Evolutionary conservation across 2,797 vertebrate genomes (phyloP).

Genomic region (Crocidura indochinensis): DNA sequence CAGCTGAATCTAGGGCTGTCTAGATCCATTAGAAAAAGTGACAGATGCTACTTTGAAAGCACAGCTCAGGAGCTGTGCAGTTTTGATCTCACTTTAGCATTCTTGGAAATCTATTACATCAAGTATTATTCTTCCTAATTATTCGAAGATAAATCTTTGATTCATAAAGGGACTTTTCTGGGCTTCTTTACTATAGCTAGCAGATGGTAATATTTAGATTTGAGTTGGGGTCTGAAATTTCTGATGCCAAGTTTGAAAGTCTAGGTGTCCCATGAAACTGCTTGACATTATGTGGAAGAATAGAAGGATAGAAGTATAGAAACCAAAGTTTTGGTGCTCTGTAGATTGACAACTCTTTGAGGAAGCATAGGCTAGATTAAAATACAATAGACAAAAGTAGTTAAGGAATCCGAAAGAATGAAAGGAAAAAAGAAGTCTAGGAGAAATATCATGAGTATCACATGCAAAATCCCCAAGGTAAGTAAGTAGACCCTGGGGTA

Average conservation of each 20-base stretch:
- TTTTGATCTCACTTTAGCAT: not conserved
- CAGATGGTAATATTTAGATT: not conserved
- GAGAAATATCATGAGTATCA: not conserved
- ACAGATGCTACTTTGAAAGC: not conserved
- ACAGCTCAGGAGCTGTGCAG: not conserved
- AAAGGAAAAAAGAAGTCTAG: not conserved
- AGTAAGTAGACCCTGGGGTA: not conserved
- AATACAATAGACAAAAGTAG: not conserved
- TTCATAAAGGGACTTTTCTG: not conserved
- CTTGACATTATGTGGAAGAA: not conserved
- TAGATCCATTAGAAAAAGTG: not conserved
- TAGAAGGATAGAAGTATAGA: not conserved
- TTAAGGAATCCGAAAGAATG: not conserved
- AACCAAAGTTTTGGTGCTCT: no score
- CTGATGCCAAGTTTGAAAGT: not conserved
- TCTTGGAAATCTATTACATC: not conserved
- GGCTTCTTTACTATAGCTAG: no score
- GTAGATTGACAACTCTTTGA: not conserved
- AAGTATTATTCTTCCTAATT: not conserved
- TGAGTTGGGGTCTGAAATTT: not conserved
- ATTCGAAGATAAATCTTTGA: not conserved
- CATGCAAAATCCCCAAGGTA: not conserved
- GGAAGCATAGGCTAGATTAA: not conserved
- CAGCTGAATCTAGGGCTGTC: not conserved
- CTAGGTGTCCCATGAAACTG: not conserved